Conservation (phyloP, 2,888 invertebrate genomes). For the Muscina levida region DNA sequence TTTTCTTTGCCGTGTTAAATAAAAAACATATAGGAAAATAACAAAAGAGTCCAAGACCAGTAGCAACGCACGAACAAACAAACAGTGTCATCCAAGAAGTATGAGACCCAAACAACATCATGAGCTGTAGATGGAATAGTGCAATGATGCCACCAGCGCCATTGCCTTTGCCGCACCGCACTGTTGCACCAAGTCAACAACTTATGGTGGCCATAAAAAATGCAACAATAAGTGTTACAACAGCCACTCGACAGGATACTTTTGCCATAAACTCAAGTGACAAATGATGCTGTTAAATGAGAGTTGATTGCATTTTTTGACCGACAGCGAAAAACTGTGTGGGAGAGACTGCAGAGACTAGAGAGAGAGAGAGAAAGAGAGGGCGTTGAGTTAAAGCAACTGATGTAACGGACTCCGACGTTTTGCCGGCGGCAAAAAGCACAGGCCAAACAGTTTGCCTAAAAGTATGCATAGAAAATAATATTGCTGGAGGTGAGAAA, state of each 20-base stretch:
- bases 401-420: neutral
- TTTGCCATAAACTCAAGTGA: conserved; percentile 76
- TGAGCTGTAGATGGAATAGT: no score
- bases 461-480: conserved; percentile 24
- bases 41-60: neutral
- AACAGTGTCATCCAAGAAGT: neutral
- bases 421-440: neutral
- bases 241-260: conserved; percentile 67
- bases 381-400: no score
- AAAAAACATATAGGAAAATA: no score
- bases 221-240: conserved; percentile 65
- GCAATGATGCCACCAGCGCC: no score
- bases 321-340: neutral
- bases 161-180: neutral
- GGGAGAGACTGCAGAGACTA: neutral
- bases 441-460: conserved; percentile 1
- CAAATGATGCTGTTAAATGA: conserved; percentile 80
- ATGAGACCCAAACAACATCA: neutral
- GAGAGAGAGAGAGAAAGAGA: neutral
- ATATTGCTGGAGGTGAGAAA: neutral
- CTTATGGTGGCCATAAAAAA: conserved; percentile 66
- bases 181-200: conserved; percentile 63
- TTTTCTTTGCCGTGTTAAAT: no score
- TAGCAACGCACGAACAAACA: neutral
- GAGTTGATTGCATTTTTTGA: conserved; percentile 77